Evolutionary conservation across 2,797 vertebrate species (phyloP).

Genomic region (Phalanger gymnotis): DNA sequence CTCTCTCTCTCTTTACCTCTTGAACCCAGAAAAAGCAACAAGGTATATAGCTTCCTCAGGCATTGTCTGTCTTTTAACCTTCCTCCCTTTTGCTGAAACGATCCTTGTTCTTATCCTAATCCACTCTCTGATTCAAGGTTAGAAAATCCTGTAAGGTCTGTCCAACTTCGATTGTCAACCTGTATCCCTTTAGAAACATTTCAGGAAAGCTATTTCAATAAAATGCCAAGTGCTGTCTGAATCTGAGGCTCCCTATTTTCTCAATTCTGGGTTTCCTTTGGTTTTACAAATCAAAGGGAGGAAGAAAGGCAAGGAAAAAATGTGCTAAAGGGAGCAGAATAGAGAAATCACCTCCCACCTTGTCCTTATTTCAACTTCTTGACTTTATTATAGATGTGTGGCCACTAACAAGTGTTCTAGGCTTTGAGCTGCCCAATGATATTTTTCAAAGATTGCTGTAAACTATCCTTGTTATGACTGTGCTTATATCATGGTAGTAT

Average conservation of each 20-base stretch:
- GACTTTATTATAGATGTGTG: not conserved
- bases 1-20: not conserved
- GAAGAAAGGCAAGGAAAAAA: not conserved
- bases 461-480: not conserved
- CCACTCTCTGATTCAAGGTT: not conserved
- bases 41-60: not conserved
- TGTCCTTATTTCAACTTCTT: not conserved
- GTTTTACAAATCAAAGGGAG: not conserved
- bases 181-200: not conserved
- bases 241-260: not conserved
- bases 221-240: not conserved
- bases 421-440: not conserved
- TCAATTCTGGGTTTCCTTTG: not conserved
- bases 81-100: not conserved
- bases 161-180: not conserved
- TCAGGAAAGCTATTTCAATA: not conserved
- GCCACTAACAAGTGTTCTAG: not conserved
- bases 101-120: not conserved
- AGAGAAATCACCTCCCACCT: not conserved
- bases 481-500: not conserved
- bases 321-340: not conserved
- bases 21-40: not conserved
- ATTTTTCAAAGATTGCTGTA: not conserved
- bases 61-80: not conserved
- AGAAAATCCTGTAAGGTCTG: not conserved